These are phyloP conservation scores for Mya arenaria DNA, from an alignment of 1,140 invertebrate genomes.

Conservation along the genomic window DNA sequence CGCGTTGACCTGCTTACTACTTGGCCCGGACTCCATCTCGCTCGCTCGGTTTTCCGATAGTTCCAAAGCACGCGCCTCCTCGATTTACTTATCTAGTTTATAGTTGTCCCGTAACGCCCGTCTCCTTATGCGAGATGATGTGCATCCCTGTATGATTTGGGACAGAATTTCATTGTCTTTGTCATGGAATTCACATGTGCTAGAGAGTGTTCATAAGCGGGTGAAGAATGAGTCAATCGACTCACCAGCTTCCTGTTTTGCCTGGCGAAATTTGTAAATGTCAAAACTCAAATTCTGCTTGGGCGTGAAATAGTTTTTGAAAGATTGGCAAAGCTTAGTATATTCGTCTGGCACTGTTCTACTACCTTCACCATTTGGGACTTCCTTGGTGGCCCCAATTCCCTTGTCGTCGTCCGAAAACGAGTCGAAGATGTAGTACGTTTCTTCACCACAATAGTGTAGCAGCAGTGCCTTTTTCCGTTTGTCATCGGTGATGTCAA, in stretches of 20 bases:
- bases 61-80: background rate
- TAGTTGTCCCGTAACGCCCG: constrained; percentile 18
- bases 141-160: constrained; percentile 24
- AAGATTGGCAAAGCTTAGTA: background rate
- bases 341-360: background rate
- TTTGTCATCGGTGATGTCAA: constrained; percentile 42
- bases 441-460: constrained; percentile 27
- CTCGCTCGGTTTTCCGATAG: background rate
- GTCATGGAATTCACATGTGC: constrained; percentile 25
- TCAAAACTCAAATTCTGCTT: constrained; percentile 15
- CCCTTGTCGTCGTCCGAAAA: constrained; percentile 10
- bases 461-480: constrained; percentile 32
- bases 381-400: background rate
- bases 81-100: background rate
- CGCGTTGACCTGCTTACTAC: background rate
- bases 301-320: constrained; percentile 27
- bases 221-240: constrained; percentile 6
- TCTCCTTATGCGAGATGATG: constrained; percentile 1
- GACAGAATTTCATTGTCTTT: constrained; percentile 7
- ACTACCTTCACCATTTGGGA: background rate
- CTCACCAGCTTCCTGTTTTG: background rate
- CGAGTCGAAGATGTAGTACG: constrained; percentile 15
- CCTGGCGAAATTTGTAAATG: background rate
- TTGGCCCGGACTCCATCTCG: background rate
- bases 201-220: background rate